Evolutionary conservation across 2,797 vertebrate species (phyloP), one percentile per base, ranked within the genome.

Genomic region (Tragelaphus oryx): DNA sequence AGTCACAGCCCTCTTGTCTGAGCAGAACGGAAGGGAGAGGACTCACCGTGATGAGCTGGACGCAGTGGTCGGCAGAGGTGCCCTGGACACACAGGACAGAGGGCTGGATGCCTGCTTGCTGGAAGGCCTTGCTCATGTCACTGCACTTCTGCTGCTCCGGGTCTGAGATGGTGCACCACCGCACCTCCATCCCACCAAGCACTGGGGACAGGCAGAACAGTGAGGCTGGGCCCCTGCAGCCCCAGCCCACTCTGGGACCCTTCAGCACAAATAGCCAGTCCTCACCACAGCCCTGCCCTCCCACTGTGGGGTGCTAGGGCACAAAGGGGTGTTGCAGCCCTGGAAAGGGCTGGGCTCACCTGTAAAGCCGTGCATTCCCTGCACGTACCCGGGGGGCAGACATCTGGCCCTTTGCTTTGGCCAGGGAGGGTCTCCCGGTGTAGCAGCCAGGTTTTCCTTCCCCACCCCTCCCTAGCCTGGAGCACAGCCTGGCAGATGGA

Each of bases 141-240:
- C 91, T 92, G 91, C 99, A 99, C 96, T 99, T 99, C 60, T 11
- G 93, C 93, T 98, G 98, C 96, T 99, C 99, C 0, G 60, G 30
- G 0, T 98, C 76, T 0, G 99, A 99, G 96, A 99, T 95, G 18
- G 99, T 98, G 97, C 99, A 99, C 99, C 99, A 99, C 16, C 98
- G 98, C 96, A 99, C 88, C 62, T 48, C 98, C 80, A 86, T 98
- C 97, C 98, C 97, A 13, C 98, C 5, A 0, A 97, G 96, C 28
- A 93, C 99, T 99, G 97, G 1, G 94, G 92, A 86, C 8, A 1
- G 26, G 41, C 0, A 0, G 48, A 17, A 78, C 16, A 68, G 90
- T 92, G 82, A 92, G 62, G 71, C 33, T 28, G 6, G 1, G 48
- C 4, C 16, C 37, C 7, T 16, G 12, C 2, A 0, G 48, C 28